A percentile compares a stretch with the other conserved stretches of the same genome.
Conservation (phyloP, 2,888 invertebrate genomes). For the Sacculina carcini region DNA sequence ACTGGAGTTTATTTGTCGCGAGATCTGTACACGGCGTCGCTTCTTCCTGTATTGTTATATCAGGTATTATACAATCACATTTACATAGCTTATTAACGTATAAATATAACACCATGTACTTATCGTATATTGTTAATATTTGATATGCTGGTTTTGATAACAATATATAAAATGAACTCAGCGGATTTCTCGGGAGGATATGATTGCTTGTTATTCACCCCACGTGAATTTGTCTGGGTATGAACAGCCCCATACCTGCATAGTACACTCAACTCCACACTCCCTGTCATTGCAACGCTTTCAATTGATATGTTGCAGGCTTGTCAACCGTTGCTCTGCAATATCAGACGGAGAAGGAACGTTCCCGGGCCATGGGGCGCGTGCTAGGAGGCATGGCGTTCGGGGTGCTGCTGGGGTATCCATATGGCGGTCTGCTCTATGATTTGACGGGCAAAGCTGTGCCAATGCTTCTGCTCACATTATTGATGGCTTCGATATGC, state of each 20-base stretch:
- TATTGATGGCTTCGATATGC: conserved; percentile 15
- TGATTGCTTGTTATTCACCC: too few species aligned
- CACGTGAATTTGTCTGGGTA: neutral
- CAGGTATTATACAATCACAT: conserved; percentile 23
- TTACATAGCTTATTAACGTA: too few species aligned
- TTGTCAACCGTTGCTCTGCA: conserved; percentile 46
- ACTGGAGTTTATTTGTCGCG: conserved; percentile 39
- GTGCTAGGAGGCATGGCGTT: conserved; percentile 52
- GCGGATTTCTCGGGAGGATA: too few species aligned
- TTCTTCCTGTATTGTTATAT: conserved; percentile 48
- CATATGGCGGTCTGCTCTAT: conserved; percentile 48
- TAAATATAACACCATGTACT: too few species aligned
- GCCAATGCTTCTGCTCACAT: conserved; percentile 41
- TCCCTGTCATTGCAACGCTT: neutral
- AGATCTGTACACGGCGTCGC: conserved; percentile 51
- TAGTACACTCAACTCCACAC: neutral
- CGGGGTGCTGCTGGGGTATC: conserved; percentile 55
- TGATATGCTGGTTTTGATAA: neutral
- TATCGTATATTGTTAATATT: neutral
- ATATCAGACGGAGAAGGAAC: conserved; percentile 26
- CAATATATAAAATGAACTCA: neutral
- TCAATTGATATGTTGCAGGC: conserved; percentile 24
- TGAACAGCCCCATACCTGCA: neutral
- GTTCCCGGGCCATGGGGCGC: conserved; percentile 47
- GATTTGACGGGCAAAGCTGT: conserved; percentile 38